Conservation (phyloP, 35 echinoderm and acorn worm genomes). For the Patiria miniata region DNA sequence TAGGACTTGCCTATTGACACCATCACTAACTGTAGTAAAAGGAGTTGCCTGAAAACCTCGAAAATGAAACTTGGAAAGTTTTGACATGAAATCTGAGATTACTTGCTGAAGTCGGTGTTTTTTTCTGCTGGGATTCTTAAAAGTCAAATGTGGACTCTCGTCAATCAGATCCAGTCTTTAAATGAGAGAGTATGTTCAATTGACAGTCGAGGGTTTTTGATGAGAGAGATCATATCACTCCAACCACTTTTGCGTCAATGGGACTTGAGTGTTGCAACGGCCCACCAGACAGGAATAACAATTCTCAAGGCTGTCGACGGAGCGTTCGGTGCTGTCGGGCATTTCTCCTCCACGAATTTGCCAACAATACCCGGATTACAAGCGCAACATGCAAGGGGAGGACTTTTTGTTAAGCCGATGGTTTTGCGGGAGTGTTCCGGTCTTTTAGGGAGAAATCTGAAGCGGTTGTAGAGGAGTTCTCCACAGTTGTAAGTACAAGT, state of each 20-base stretch:
- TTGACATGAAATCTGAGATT: neutral
- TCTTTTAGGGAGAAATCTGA: neutral
- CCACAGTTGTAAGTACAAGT: slow-evolving; percentile 11
- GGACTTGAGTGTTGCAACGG: too few relatives aligned
- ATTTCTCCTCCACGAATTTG: too few relatives aligned
- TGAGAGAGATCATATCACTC: neutral
- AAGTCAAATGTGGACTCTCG: too few relatives aligned
- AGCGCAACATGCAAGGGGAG: neutral
- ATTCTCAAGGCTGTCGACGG: too few relatives aligned
- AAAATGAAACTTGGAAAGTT: slow-evolving; percentile 22
- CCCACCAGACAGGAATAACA: too few relatives aligned
- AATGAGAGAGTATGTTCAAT: neutral
- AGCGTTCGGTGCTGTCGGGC: too few relatives aligned
- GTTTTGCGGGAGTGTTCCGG: neutral
- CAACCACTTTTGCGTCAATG: neutral
- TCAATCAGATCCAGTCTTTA: neutral
- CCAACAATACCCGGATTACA: slow-evolving; percentile 24
- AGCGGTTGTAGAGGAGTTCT: neutral
- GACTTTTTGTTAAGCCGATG: neutral
- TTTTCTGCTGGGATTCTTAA: neutral
- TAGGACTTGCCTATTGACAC: neutral
- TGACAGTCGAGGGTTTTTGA: neutral
- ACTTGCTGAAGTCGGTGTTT: neutral
- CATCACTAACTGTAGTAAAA: neutral
- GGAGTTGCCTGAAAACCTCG: neutral